These are phyloP conservation scores for Solea senegalensis DNA, from an alignment of 2,113 vertebrate genomes.

Conservation along the genomic window DNA sequence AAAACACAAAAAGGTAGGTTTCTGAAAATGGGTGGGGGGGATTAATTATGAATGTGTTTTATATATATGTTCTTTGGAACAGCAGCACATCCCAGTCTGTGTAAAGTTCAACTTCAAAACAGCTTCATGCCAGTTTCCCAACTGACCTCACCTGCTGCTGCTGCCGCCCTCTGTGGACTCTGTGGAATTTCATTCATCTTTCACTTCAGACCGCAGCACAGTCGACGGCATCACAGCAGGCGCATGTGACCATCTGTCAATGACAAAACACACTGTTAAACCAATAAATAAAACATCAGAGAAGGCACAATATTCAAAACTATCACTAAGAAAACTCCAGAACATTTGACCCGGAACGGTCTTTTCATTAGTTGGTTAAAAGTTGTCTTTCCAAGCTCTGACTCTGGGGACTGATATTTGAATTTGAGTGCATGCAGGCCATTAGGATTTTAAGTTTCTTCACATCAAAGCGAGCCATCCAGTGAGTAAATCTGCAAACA, in stretches of 20 bases:
- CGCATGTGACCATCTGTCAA: not conserved
- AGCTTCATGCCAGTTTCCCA: constrained; percentile 5
- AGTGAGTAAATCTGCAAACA: too few relatives aligned
- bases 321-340: too few relatives aligned
- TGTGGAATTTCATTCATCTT: constrained; percentile 21
- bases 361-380: too few relatives aligned
- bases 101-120: constrained; percentile 26
- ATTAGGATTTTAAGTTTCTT: too few relatives aligned
- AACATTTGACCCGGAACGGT: too few relatives aligned
- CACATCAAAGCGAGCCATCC: too few relatives aligned
- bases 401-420: too few relatives aligned
- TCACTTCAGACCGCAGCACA: constrained; percentile 3
- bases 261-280: constrained; percentile 7
- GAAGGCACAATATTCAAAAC: too few relatives aligned
- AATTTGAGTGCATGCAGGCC: too few relatives aligned
- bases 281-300: too few relatives aligned
- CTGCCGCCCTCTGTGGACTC: constrained; percentile 1
- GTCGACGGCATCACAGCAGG: constrained; percentile 15
- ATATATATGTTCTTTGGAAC: constrained; percentile 2
- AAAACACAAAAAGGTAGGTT: constrained; percentile 93
- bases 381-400: too few relatives aligned
- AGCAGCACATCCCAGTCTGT: constrained; percentile 11
- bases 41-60: constrained; percentile 5
- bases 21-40: not conserved
- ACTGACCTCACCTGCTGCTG: constrained; percentile 15